A percentile compares a stretch with the other conserved stretches of the same genome.
These are phyloP conservation scores for Limnephilus marmoratus DNA, from an alignment of 2,888 invertebrate species.

Conservation along the genomic window DNA sequence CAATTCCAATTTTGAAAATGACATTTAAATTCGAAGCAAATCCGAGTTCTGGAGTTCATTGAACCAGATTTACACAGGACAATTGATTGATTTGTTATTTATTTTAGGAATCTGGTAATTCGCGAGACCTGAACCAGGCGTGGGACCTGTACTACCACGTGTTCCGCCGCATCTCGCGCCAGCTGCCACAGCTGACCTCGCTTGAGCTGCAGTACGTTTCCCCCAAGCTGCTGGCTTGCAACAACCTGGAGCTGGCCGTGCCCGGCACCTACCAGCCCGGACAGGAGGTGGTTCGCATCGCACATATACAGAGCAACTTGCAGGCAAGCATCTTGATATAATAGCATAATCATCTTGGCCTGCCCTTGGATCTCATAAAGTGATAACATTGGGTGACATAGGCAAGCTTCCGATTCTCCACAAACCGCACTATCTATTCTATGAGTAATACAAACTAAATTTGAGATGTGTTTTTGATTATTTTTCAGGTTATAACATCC, in stretches of 20 bases:
- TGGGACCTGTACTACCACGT: conserved; percentile 99
- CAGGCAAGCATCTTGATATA: conserved; percentile 76
- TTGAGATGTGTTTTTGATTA: not conserved
- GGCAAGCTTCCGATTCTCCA: not conserved
- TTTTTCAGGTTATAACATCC: conserved; percentile 92
- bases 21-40: no score
- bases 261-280: conserved; percentile 98
- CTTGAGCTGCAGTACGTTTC: conserved; percentile 97
- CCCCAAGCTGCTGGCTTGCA: conserved; percentile 91
- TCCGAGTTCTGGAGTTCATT: no score
- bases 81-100: not conserved
- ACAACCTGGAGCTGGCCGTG: conserved; percentile 96
- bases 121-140: conserved; percentile 95
- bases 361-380: not conserved
- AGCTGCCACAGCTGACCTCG: conserved; percentile 93
- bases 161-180: conserved; percentile 96
- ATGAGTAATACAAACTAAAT: not conserved
- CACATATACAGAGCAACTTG: conserved; percentile 92
- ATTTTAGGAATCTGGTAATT: conserved; percentile 50
- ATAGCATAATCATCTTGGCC: not conserved
- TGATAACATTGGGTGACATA: not conserved
- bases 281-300: conserved; percentile 91
- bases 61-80: no score
- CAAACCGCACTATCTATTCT: not conserved
- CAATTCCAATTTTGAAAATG: no score